Evolutionary conservation across 1,140 invertebrate species (phyloP).

Genomic region (Papilio dardanus): DNA sequence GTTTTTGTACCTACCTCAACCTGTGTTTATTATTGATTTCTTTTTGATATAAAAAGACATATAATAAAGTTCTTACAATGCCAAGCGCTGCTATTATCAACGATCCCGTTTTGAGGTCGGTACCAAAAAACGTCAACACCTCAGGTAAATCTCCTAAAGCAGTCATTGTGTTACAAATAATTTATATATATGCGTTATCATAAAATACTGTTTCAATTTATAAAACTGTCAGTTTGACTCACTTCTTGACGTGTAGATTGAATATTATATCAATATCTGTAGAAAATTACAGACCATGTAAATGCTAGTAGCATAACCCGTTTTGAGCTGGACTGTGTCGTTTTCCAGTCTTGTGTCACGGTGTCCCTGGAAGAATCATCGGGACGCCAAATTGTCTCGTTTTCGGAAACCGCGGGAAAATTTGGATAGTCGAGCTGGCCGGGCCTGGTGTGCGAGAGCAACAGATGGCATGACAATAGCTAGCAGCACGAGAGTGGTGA

Average conservation of each 20-base stretch:
- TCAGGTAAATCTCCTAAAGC: slow-evolving; percentile 57
- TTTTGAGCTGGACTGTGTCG: no score
- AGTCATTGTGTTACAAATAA: slow-evolving; percentile 47
- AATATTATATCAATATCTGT: not conserved
- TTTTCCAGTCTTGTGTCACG: no score
- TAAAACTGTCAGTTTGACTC: slow-evolving; percentile 23
- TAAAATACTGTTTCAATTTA: slow-evolving; percentile 25
- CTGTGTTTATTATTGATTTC: not conserved
- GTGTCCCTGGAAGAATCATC: no score
- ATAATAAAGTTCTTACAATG: slow-evolving; percentile 48
- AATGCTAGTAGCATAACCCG: no score
- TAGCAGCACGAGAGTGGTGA: no score
- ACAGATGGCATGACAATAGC: no score
- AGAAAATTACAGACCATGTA: not conserved
- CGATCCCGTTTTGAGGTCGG: slow-evolving; percentile 60
- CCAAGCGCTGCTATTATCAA: slow-evolving; percentile 61
- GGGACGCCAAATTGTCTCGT: no score
- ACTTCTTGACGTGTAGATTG: not conserved
- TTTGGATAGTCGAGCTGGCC: no score
- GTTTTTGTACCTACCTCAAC: no score
- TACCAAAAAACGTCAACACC: slow-evolving; percentile 57
- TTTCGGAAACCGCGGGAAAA: no score
- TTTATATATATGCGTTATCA: slow-evolving; percentile 2
- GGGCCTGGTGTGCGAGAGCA: no score
- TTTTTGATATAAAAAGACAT: no score